A percentile compares a stretch with the other conserved stretches of the same genome.
Conservation (phyloP, 2,113 vertebrate genomes). For the Acrocephalus arundinaceus region DNA sequence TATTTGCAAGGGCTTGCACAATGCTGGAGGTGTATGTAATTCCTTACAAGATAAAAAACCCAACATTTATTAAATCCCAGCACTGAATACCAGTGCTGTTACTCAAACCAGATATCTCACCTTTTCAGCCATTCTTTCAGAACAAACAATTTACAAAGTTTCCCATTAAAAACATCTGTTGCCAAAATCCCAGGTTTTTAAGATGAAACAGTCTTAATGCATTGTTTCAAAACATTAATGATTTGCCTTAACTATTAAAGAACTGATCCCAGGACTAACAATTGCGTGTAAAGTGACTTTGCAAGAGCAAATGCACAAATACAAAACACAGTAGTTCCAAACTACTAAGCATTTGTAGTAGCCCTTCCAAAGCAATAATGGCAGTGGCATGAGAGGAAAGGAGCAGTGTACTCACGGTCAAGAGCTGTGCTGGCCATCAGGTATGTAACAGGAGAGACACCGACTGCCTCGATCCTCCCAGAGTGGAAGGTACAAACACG, state of each 20-base stretch:
- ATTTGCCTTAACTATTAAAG: background rate
- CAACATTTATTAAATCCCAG: background rate
- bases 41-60: background rate
- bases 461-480: slow-evolving; percentile 80
- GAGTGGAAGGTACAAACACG: slow-evolving; percentile 87
- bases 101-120: background rate
- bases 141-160: background rate
- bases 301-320: background rate
- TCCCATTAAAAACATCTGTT: background rate
- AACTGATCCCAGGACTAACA: background rate
- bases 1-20: background rate
- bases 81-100: background rate
- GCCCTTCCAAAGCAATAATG: background rate
- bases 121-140: background rate
- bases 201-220: background rate
- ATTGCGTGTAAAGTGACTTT: background rate
- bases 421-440: slow-evolving; percentile 88
- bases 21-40: background rate
- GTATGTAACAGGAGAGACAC: slow-evolving; percentile 83
- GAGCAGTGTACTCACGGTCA: slow-evolving; percentile 78
- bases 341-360: background rate
- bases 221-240: background rate
- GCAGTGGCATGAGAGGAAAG: background rate
- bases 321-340: background rate
- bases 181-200: background rate